phyloP scores from a whole-genome alignment of 2,888 invertebrate species.

The Trichogramma evanescens region DNA sequence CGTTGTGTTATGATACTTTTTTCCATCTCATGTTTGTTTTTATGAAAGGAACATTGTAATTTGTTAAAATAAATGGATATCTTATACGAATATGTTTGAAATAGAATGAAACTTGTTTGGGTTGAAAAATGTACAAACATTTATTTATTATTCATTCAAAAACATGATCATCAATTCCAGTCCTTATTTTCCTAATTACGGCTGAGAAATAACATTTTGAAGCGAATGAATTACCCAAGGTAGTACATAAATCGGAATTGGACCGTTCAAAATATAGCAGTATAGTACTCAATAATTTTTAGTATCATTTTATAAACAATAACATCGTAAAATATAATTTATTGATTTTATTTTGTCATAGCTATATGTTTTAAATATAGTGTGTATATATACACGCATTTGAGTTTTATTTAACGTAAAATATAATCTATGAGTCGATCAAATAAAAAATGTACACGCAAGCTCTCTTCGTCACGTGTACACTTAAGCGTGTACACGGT shows the following conservation, averaged over 20 bases:
- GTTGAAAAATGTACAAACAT: conserved; percentile 36
- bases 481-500: conserved; percentile 4
- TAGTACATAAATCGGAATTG: conserved; percentile 1
- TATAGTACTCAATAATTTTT: too few relatives aligned
- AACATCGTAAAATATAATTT: not conserved
- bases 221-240: too few relatives aligned
- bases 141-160: conserved; percentile 30
- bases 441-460: conserved; percentile 26
- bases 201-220: too few relatives aligned
- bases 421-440: conserved; percentile 23
- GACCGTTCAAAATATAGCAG: conserved; percentile 8
- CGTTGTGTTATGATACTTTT: too few relatives aligned
- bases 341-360: not conserved
- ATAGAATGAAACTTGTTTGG: conserved; percentile 11
- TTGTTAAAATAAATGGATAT: not conserved
- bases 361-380: too few relatives aligned
- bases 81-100: not conserved
- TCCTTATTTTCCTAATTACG: not conserved
- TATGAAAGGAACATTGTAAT: too few relatives aligned
- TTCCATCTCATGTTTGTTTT: too few relatives aligned
- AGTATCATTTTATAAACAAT: too few relatives aligned
- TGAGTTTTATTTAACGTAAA: conserved; percentile 6
- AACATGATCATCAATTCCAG: conserved; percentile 20
- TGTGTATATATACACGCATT: too few relatives aligned
- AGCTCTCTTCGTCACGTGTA: conserved; percentile 24